Percentiles rank a stretch among this genome's conserved stretches.
phyloP scores from a whole-genome alignment of 2,113 vertebrate species.

The Oenanthe oenanthe region DNA sequence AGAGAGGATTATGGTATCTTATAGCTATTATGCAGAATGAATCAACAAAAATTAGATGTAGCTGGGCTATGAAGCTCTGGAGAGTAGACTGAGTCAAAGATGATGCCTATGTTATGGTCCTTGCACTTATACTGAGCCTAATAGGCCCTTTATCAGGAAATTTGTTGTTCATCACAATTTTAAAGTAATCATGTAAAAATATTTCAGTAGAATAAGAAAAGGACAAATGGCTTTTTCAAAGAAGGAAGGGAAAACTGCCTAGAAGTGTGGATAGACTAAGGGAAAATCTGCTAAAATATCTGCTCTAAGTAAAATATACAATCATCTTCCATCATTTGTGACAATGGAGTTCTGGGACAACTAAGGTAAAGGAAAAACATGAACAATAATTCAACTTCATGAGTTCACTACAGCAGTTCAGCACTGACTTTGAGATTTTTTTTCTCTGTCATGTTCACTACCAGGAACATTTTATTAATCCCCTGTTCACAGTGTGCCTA shows the following conservation, averaged over 20 bases:
- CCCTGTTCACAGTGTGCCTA: background rate
- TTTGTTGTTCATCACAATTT: background rate
- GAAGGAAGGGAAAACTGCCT: background rate
- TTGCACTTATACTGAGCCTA: background rate
- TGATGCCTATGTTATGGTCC: background rate
- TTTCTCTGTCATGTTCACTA: background rate
- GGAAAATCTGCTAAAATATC: background rate
- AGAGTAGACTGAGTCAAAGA: background rate
- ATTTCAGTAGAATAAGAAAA: background rate
- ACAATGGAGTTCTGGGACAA: background rate
- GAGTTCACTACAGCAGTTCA: background rate
- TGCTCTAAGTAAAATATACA: background rate
- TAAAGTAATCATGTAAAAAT: background rate
- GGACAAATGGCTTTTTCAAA: background rate
- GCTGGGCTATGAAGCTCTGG: background rate
- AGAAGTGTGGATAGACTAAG: background rate
- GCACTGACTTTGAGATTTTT: background rate
- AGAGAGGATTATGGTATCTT: constrained; percentile 19
- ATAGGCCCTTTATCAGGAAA: background rate
- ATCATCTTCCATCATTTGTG: background rate
- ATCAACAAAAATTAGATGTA: constrained; percentile 36
- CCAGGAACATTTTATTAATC: background rate
- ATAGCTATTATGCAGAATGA: constrained; percentile 30
- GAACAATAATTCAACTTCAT: background rate
- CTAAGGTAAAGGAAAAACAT: background rate